Percentiles rank a stretch among this genome's conserved stretches.
These are phyloP conservation scores for Protomyctophum bolini DNA, from an alignment of 2,113 vertebrate species.

Conservation along the genomic window DNA sequence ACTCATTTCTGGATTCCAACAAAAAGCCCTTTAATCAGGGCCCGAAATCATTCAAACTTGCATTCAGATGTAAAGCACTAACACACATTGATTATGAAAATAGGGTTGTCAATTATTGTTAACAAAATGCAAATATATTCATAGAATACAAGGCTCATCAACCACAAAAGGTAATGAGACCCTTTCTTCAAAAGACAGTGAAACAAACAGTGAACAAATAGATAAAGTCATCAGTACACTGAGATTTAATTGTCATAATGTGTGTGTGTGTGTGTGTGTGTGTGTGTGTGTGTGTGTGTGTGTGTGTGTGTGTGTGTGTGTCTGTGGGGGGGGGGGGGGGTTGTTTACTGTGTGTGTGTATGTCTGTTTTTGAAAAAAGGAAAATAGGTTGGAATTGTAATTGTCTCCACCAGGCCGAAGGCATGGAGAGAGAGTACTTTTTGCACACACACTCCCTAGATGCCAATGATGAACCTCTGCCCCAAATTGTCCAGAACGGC, in stretches of 20 bases:
- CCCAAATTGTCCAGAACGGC: too few species aligned
- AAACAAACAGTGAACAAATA: neutral
- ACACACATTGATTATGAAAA: conserved; percentile 53
- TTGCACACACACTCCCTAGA: too few species aligned
- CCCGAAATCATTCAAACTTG: conserved; percentile 40
- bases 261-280: neutral
- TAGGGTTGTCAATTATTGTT: conserved; percentile 51
- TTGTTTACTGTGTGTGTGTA: too few species aligned
- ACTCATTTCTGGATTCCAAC: conserved; percentile 45
- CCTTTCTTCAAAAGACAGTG: neutral
- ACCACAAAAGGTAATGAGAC: neutral
- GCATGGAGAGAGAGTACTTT: too few species aligned
- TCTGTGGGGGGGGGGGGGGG: too few species aligned
- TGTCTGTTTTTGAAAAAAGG: too few species aligned
- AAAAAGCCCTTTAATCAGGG: conserved; percentile 50
- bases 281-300: too few species aligned
- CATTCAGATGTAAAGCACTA: conserved; percentile 52
- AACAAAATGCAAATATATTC: conserved; percentile 61
- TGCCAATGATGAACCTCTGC: too few species aligned
- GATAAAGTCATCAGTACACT: neutral
- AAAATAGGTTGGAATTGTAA: too few species aligned
- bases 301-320: too few species aligned
- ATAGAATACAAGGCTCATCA: conserved; percentile 48
- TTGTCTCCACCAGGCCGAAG: too few species aligned
- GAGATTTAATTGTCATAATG: conserved; percentile 17